Evolutionary conservation across 2,888 invertebrate genomes (phyloP), one percentile per base, ranked within the genome.

Genomic region (Venusia cambrica): DNA sequence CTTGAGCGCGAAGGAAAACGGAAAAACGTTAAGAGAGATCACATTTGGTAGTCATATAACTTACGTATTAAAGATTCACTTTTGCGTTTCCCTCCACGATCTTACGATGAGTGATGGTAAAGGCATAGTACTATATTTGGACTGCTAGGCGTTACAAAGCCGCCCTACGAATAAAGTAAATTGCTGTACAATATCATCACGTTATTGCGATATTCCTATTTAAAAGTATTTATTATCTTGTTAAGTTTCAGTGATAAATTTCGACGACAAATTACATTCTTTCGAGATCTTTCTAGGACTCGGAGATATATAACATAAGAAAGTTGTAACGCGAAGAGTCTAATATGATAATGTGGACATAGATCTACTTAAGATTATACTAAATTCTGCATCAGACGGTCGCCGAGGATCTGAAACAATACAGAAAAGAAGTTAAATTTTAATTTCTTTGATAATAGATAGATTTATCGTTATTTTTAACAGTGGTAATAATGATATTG

Each of bases 371-470:
- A 21, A 28, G 18, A 5, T 30, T 25, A 33, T 24, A 22, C 31
- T n/a, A 6, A 13, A 45, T 54, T 61, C 62, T 57, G 73, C 67
- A 54, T 63, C 57, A 45, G 73, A 68, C 47, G 69, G 58, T 50
- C 66, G 56, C 57, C 64, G 61, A 54, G 66, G 57, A 81, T 77
- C 84, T 84, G 83, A 25, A 84, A 83, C 83, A 83, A 84, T 34
- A n/a, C n/a, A 51, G 9, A 33, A 16, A 31, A 15, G 2, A 6
- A 5, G 6, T 30, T 15, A 1, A 20, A 5, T 6, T 1, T 9
- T 17, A 14, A 14, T 14, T n/a, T n/a, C n/a, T n/a, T n/a, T n/a
- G n/a, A n/a, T n/a, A n/a, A n/a, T n/a, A n/a, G n/a, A n/a, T n/a
- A n/a, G n/a, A n/a, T n/a, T n/a, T n/a, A n/a, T n/a, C n/a, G n/a